These are phyloP conservation scores for Fragum fragum DNA, from an alignment of 2,888 invertebrate genomes.

Conservation along the genomic window DNA sequence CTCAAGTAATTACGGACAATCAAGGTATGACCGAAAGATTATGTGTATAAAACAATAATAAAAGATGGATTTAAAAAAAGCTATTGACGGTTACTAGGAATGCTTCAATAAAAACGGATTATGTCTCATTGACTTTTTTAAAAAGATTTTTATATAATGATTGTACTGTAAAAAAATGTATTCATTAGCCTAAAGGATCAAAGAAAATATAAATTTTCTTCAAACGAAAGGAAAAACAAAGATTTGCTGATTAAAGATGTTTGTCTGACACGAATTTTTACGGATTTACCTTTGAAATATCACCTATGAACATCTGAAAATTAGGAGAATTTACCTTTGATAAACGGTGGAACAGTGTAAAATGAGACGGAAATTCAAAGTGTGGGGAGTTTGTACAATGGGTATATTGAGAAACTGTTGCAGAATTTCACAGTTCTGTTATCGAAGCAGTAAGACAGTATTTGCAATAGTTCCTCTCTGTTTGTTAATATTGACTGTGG, in stretches of 20 bases:
- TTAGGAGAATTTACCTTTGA: too few relatives aligned
- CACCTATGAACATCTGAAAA: not conserved
- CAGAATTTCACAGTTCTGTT: conserved; percentile 11
- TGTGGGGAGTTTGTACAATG: not conserved
- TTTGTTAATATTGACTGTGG: not conserved
- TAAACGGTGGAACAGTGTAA: not conserved
- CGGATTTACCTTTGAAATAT: conserved; percentile 11
- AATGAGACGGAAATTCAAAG: not conserved
- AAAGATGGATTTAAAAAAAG: too few relatives aligned
- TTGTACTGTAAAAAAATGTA: too few relatives aligned
- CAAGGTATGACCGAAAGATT: too few relatives aligned
- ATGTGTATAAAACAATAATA: too few relatives aligned
- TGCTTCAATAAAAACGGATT: too few relatives aligned
- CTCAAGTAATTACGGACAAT: too few relatives aligned
- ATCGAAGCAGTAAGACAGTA: not conserved
- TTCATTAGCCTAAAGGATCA: not conserved
- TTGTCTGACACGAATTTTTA: not conserved
- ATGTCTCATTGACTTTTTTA: too few relatives aligned
- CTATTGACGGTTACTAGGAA: too few relatives aligned
- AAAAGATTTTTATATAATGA: too few relatives aligned
- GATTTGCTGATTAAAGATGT: not conserved
- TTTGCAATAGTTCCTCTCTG: conserved; percentile 3
- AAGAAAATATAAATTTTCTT: conserved; percentile 27
- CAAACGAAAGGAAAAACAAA: conserved; percentile 7
- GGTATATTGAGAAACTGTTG: conserved; percentile 20